These are phyloP conservation scores for Prietella phreatophila DNA, from an alignment of 2,113 vertebrate genomes.

Conservation along the genomic window DNA sequence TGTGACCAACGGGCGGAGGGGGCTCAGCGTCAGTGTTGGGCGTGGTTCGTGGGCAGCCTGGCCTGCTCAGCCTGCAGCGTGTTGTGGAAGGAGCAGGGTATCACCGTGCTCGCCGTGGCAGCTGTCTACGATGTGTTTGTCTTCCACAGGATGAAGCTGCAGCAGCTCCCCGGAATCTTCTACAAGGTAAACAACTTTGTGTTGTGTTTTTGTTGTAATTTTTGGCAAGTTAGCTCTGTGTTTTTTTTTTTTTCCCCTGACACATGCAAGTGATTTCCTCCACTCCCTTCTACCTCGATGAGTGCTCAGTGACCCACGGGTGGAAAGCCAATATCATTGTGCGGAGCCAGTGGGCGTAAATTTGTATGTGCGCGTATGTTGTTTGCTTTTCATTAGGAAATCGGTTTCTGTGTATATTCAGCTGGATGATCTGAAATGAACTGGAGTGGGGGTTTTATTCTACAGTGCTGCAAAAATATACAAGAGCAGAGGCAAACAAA, in stretches of 20 bases:
- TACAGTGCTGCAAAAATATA: conserved; percentile 42
- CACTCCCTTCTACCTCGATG: not conserved
- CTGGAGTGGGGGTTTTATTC: conserved; percentile 36
- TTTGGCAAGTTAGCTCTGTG: not conserved
- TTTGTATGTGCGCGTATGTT: conserved; percentile 29
- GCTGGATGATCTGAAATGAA: conserved; percentile 51
- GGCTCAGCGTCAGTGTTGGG: conserved; percentile 74
- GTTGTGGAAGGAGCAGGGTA: conserved; percentile 98
- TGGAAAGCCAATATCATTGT: conserved; percentile 43
- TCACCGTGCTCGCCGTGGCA: conserved; percentile 91
- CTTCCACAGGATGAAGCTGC: conserved; percentile 84
- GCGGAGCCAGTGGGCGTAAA: conserved; percentile 8
- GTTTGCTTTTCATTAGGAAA: conserved; percentile 57
- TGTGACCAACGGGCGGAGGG: conserved; percentile 75
- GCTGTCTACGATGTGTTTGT: conserved; percentile 91
- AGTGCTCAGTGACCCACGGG: conserved; percentile 17
- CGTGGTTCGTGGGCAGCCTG: conserved; percentile 86
- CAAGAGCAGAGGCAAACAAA: conserved; percentile 38
- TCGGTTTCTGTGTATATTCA: conserved; percentile 56
- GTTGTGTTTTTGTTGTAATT: conserved; percentile 20
- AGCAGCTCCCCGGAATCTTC: conserved; percentile 80
- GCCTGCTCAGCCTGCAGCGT: conserved; percentile 89
- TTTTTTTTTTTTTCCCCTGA: conserved; percentile 28
- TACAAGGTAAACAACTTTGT: conserved; percentile 80
- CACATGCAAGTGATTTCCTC: conserved; percentile 43